A percentile compares a stretch with the other conserved stretches of the same genome.
phyloP scores from a whole-genome alignment of 2,888 invertebrate species.

The Orchesella flavescens region DNA sequence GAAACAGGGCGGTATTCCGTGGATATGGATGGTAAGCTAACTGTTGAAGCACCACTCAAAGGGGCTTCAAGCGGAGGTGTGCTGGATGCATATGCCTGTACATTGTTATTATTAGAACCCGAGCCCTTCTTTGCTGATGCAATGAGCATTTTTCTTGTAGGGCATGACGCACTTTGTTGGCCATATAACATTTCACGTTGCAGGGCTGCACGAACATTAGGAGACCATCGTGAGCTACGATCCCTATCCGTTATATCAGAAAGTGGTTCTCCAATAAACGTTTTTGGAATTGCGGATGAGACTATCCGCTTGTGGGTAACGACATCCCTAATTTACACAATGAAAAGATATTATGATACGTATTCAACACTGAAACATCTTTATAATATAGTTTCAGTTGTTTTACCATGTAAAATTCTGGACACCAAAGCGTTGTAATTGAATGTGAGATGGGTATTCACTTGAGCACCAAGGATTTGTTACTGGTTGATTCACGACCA shows the following conservation, averaged over 20 bases:
- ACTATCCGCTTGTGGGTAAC: not conserved
- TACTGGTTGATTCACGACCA: conserved; percentile 17
- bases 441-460: conserved; percentile 20
- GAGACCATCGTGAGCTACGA: conserved; percentile 14
- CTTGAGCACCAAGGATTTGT: conserved; percentile 29
- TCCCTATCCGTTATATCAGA: not conserved
- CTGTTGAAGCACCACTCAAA: not conserved
- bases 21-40: not conserved
- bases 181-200: conserved; percentile 20
- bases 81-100: not conserved
- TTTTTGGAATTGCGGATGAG: not conserved
- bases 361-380: too few relatives aligned
- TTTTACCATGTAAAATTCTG: conserved; percentile 8
- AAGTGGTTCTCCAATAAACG: not conserved
- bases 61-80: not conserved
- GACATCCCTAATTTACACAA: not conserved
- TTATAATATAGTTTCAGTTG: not conserved
- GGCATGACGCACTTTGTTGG: conserved; percentile 18
- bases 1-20: conserved; percentile 13
- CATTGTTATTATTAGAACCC: too few relatives aligned
- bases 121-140: not conserved
- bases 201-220: conserved; percentile 3
- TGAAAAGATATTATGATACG: not conserved
- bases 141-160: not conserved
- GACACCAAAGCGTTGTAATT: conserved; percentile 12